Evolutionary conservation across 2,888 invertebrate genomes (phyloP), one percentile per base, ranked within the genome.

Genomic region (Xestia rhomboidea): DNA sequence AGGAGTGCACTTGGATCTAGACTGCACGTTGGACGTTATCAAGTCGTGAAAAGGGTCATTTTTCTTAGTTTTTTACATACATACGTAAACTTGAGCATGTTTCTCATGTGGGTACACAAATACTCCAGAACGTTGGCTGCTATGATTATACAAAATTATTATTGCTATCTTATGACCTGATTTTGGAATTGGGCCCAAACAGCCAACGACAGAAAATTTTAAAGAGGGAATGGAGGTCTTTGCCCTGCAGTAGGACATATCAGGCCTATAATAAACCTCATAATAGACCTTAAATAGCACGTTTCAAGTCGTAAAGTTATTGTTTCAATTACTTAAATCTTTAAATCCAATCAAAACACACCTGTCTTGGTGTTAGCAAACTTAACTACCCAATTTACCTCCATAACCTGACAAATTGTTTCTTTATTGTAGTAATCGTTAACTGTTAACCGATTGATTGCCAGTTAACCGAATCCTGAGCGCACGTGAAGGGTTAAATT

Each of bases 361-460:
- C 67, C 54, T 30, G 63, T 49, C 41, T 57, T 18, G 44, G 4
- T 46, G 63, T 68, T 41, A 51, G 62, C 68, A 77, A 76, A 67
- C 77, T 78, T 70, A 82, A 85, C 71, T 44, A 38, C 15, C 81
- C 76, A 81, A 79, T 83, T 85, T 83, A 64, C 79, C 79, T 62
- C 73, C 54, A 83, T 83, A 79, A 76, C 68, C 79, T 77, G 81
- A 89, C 88, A 90, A 91, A 88, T 91, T 90, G 91, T 91, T 91
- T 87, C 88, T 85, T 92, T 92, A 93, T 93, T 90, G 89, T 83
- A 84, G 89, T 92, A 90, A 91, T 91, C 87, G 84, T 83, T 85
- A 81, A 89, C 86, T 88, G 91, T 90, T 87, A 90, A 91, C 92
- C 93, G 92, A 95, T 95, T 95, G 94, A 95, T 95, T 93, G 90